Percentiles rank a stretch among this genome's conserved stretches.
phyloP scores from a whole-genome alignment of 1,140 invertebrate species.

The Brachionus plicatilis region DNA sequence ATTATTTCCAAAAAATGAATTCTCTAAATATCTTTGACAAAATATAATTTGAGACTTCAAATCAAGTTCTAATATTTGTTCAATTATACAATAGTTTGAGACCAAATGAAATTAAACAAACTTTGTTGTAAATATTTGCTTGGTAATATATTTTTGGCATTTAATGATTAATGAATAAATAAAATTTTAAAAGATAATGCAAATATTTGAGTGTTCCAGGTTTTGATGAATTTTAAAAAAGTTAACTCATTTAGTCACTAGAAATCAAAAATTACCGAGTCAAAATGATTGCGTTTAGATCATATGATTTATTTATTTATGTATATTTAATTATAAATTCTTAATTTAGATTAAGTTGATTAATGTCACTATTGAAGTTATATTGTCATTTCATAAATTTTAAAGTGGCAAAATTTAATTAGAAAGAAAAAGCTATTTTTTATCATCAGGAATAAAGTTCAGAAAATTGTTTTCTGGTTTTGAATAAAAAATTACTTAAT shows the following conservation, averaged over 20 bases:
- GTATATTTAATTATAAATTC: neutral
- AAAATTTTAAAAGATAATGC: too few relatives aligned
- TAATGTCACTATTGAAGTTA: neutral
- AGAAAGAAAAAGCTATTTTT: neutral
- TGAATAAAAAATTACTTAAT: neutral
- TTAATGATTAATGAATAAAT: too few relatives aligned
- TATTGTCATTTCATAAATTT: neutral
- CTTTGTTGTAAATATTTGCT: too few relatives aligned
- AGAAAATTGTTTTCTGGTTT: neutral
- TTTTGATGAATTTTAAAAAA: too few relatives aligned
- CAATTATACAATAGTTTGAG: neutral
- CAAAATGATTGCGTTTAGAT: neutral
- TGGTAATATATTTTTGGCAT: too few relatives aligned
- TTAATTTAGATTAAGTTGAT: neutral
- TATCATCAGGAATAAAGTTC: neutral
- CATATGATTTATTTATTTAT: neutral
- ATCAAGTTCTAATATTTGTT: neutral
- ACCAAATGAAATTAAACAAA: too few relatives aligned
- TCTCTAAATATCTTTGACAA: neutral
- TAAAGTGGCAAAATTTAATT: neutral
- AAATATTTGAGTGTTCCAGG: too few relatives aligned
- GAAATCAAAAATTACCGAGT: too few relatives aligned
- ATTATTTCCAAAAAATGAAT: too few relatives aligned
- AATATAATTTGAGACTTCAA: neutral
- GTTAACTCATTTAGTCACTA: too few relatives aligned